Conservation (phyloP, 1,140 invertebrate genomes). For the Ceratina australensis region DNA sequence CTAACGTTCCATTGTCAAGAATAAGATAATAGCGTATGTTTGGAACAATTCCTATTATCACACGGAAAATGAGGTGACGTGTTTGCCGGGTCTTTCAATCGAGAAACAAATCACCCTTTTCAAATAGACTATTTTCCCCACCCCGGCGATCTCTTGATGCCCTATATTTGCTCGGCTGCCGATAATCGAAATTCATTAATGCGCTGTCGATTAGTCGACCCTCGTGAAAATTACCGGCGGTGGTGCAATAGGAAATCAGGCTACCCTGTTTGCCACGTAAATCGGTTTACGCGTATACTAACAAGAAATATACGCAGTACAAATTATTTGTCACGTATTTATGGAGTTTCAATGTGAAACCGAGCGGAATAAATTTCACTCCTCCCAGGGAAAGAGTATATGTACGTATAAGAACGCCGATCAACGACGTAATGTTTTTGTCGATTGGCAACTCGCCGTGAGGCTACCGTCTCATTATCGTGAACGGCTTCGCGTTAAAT, state of each 20-base stretch:
- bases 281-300: not conserved
- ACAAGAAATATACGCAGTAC: too few species aligned
- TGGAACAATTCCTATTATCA: not conserved
- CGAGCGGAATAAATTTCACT: too few species aligned
- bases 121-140: not conserved
- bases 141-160: not conserved
- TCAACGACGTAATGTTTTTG: constrained; percentile 7
- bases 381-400: too few species aligned
- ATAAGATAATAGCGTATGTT: not conserved
- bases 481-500: constrained; percentile 11
- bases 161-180: constrained; percentile 1
- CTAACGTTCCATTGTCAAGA: not conserved
- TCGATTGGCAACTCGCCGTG: not conserved
- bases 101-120: constrained; percentile 10
- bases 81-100: not conserved
- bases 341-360: too few species aligned
- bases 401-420: constrained; percentile 2
- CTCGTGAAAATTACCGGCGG: constrained; percentile 18
- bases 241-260: constrained; percentile 4
- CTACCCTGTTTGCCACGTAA: not conserved
- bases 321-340: too few species aligned
- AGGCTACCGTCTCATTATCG: constrained; percentile 18
- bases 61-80: constrained; percentile 4
- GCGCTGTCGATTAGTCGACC: constrained; percentile 5
- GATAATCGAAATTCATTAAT: constrained; percentile 32